Evolutionary conservation across 2,888 invertebrate species (phyloP).

Genomic region (Drosophila subquinaria): DNA sequence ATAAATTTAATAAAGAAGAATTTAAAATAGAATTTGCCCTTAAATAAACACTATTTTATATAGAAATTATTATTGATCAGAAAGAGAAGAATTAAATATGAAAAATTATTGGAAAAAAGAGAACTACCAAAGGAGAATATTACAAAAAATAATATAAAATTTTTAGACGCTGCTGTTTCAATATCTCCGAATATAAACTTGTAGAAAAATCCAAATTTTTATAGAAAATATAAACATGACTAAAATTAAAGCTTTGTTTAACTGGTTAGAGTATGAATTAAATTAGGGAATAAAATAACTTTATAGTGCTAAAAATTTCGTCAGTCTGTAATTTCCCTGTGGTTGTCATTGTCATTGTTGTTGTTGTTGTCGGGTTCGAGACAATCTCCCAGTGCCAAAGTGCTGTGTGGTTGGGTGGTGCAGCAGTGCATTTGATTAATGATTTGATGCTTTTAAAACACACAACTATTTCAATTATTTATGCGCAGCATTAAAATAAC

Average conservation of each 20-base stretch:
- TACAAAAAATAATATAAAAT: no score
- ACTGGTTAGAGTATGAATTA: neutral
- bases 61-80: neutral
- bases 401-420: conserved; percentile 11
- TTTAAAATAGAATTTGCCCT: neutral
- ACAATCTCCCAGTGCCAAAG: conserved; percentile 11
- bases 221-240: neutral
- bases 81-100: no score
- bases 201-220: no score
- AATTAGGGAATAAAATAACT: neutral
- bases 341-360: conserved; percentile 18
- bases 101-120: no score
- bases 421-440: conserved; percentile 50
- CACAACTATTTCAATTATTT: conserved; percentile 51
- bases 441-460: conserved; percentile 38
- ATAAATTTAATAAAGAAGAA: no score
- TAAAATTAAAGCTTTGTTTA: neutral
- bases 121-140: no score
- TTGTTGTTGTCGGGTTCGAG: conserved; percentile 11
- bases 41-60: neutral
- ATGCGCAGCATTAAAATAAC: conserved; percentile 19
- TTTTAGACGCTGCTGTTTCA: no score
- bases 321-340: conserved; percentile 8
- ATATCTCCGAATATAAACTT: no score
- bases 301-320: neutral